Base-by-base conservation (phyloP, 2,888 invertebrate genomes). In the Drosophila barbarae region DNA sequence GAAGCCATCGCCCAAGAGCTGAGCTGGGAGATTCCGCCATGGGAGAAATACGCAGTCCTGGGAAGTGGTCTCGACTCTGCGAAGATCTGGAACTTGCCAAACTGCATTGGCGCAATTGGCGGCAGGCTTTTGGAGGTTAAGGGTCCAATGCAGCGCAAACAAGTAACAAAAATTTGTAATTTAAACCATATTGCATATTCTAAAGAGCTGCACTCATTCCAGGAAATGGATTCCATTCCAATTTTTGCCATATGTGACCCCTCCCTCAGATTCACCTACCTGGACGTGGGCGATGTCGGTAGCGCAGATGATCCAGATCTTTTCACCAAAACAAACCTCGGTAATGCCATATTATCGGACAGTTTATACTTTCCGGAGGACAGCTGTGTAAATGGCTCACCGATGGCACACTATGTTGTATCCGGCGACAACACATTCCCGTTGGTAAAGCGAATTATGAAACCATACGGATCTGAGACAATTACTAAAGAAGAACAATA, bases 11-110 rank as follows among this genome's bases (percentile, higher is more conserved):
- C 9, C 30, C 2, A 18, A 18, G 46, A 46, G 12, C 46, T 46
- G 30, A 13, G 18, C 18, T 46, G 46, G 46, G 46, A 46, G 46
- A 46, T 46, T 21, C 18, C 46, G 8, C 30, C 12, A 46, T 46
- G 46, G 46, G 46, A 46, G 13, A 30, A 46, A 3, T 46, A 46
- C 18, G 4, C 30, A 5, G 30, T 46, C 13, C 30, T 46, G 13
- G 30, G 13, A 21, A 46, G 18, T 30, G 18, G 30, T 8, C 30
- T 13, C 2, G 18, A 46, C 8, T 46, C 1, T 30, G 13, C 30
- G 30, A 30, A 30, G 18, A 3, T 13, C 30, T 46, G 46, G 18
- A 30, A 46, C 18, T 18, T 46, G 18, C 30, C 46, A 5, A 46
- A 46, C 13, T 46, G 46, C 13, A 30, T 30, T 8, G 46, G 46